phyloP scores from a whole-genome alignment of 1,140 invertebrate genomes.

The Alviniconcha marisindica region DNA sequence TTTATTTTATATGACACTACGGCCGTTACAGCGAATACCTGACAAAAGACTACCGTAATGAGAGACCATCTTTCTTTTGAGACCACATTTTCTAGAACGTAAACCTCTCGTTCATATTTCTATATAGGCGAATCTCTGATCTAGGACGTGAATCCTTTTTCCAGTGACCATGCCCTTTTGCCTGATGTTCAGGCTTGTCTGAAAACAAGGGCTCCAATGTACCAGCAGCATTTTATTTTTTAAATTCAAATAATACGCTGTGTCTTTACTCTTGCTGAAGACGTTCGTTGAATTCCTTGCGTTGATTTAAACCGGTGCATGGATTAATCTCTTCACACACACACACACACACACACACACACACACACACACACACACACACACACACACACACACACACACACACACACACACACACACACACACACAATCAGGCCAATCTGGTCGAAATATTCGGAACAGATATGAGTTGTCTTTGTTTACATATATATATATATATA shows the following conservation, averaged over 20 bases:
- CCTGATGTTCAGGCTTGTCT: neutral
- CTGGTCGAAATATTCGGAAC: neutral
- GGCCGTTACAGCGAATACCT: too few species aligned
- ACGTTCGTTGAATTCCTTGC: neutral
- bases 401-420: constrained; percentile 23
- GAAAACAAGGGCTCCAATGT: neutral
- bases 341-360: neutral
- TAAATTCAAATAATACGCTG: neutral
- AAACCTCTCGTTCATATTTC: too few species aligned
- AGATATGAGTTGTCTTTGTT: neutral
- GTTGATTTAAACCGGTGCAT: neutral
- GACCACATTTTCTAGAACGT: too few species aligned
- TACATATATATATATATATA: neutral
- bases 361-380: neutral
- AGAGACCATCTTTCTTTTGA: too few species aligned
- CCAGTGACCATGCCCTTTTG: too few species aligned
- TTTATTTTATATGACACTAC: too few species aligned
- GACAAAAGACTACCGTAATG: too few species aligned
- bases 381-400: constrained; percentile 14
- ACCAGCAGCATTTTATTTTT: neutral
- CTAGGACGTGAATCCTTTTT: too few species aligned
- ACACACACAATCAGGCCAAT: neutral
- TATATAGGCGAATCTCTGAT: too few species aligned
- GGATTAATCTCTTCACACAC: neutral
- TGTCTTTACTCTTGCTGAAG: neutral